Base-by-base conservation (phyloP, 1,140 invertebrate genomes). In the Lithobius niger region DNA sequence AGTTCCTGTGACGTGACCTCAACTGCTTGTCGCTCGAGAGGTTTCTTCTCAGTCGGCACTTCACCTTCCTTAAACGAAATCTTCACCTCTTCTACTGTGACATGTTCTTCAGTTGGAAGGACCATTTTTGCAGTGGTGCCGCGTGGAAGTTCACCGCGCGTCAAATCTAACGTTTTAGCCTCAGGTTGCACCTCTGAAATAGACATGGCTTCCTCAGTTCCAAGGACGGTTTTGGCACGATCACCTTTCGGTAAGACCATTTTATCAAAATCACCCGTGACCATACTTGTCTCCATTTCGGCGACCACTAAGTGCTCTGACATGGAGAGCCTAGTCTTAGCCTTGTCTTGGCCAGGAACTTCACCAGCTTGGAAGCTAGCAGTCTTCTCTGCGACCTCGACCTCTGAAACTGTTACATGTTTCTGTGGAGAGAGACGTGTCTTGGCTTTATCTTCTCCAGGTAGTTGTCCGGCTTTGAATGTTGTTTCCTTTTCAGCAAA, bases 1-100 rank as follows among this genome's bases (percentile, higher is more conserved):
- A 65, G 69, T 45, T 66, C 16, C 59, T 60, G 24, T 61, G 60
- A 16, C 44, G 57, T 42, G 48, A 60, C 55, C 25, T 52, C 55
- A 47, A 57, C 42, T 40, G 27, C 51, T 55, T 62, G 44, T 27
- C 36, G 28, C 10, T 52, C 55, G 43, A 49, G 28, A 25, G 52
- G 31, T 40, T 51, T 64, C 59, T 40, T 60, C 57, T 57, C 56
- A 26, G 27, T 57, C 45, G 40, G 55, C 0, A 52, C 57, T 48
- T 31, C 59, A 45, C 59, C 59, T 42, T 58, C 45, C 3, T 58
- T 56, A 40, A 55, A 40, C 10, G 49, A 15, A 31, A 26, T 43
- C 48, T 60, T 3, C 15, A 28, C 28, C 19, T 53, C 47, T 42
- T 54, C 43, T 21, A 54, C 58, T 22, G 62, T 52, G 24, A 48